phyloP scores from a whole-genome alignment of 2,888 invertebrate species.

The Bellardia pandia region DNA sequence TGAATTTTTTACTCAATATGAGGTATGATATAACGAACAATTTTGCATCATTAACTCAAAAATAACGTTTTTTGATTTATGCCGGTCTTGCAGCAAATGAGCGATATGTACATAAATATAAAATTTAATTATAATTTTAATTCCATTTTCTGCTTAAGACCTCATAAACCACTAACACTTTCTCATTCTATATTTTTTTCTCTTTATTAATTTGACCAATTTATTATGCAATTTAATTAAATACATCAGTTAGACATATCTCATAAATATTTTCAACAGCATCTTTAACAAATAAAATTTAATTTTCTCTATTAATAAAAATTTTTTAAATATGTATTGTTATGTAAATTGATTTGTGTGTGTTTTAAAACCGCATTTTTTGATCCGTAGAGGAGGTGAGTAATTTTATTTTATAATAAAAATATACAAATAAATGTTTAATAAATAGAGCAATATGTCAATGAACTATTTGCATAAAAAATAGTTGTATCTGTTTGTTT shows the following conservation, averaged over 20 bases:
- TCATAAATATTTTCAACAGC: conserved; percentile 15
- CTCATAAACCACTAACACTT: background rate
- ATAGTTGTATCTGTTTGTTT: no score
- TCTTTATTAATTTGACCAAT: background rate
- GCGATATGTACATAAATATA: no score
- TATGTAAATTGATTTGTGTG: background rate
- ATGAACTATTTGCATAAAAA: conserved; percentile 11
- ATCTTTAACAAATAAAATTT: conserved; percentile 16
- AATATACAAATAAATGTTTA: background rate
- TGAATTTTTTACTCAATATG: no score
- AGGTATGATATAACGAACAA: no score
- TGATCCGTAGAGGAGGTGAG: background rate
- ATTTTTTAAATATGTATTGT: background rate
- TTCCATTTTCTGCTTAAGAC: background rate
- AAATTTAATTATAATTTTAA: background rate
- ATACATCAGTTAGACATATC: background rate
- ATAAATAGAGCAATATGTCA: conserved; percentile 18
- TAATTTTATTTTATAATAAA: background rate
- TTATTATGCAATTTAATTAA: conserved; percentile 11
- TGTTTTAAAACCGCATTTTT: background rate
- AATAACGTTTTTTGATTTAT: no score
- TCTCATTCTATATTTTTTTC: background rate
- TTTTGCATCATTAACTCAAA: no score
- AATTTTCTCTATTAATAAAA: background rate
- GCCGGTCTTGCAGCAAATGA: no score